Evolutionary conservation across 53 echinoderm and acorn worm genomes (phyloP).

Genomic region (Crossaster papposus): DNA sequence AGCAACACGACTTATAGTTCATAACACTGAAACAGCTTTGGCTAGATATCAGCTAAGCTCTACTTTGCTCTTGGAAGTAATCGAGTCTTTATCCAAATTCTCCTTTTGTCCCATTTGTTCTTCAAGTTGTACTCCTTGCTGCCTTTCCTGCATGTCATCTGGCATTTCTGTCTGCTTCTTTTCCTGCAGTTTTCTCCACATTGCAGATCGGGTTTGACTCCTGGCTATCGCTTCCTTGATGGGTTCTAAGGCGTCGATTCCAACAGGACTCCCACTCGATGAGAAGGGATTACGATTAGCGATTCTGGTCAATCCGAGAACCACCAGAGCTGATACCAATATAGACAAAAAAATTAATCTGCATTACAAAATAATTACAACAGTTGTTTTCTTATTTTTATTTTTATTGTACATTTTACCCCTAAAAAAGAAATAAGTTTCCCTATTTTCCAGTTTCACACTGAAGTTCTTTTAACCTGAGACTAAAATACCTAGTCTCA

Average conservation of each 20-base stretch:
- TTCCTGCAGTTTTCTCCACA: slow-evolving; percentile 2
- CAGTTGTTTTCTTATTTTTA: no score
- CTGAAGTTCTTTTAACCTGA: no score
- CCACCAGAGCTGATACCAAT: slow-evolving; percentile 45
- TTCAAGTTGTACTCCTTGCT: not conserved
- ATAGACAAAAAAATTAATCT: not conserved
- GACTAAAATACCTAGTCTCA: no score
- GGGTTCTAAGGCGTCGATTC: slow-evolving; percentile 62
- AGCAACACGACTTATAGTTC: not conserved
- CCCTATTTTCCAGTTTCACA: no score
- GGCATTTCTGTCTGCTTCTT: slow-evolving; percentile 11
- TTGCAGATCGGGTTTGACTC: not conserved
- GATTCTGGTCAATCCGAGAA: slow-evolving; percentile 64
- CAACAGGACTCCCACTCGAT: slow-evolving; percentile 50
- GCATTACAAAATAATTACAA: not conserved
- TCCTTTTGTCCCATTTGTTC: slow-evolving; percentile 22
- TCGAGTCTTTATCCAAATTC: slow-evolving; percentile 7
- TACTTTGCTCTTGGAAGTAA: not conserved
- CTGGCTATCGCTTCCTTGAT: not conserved
- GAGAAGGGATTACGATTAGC: slow-evolving; percentile 70
- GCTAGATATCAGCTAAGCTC: not conserved
- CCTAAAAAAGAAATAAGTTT: no score
- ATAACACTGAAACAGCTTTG: not conserved
- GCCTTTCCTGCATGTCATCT: slow-evolving; percentile 26
- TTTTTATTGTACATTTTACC: no score